A percentile compares a stretch with the other conserved stretches of the same genome.
These are phyloP conservation scores for Drosophila sproati DNA, from an alignment of 1,140 invertebrate species.

Conservation along the genomic window DNA sequence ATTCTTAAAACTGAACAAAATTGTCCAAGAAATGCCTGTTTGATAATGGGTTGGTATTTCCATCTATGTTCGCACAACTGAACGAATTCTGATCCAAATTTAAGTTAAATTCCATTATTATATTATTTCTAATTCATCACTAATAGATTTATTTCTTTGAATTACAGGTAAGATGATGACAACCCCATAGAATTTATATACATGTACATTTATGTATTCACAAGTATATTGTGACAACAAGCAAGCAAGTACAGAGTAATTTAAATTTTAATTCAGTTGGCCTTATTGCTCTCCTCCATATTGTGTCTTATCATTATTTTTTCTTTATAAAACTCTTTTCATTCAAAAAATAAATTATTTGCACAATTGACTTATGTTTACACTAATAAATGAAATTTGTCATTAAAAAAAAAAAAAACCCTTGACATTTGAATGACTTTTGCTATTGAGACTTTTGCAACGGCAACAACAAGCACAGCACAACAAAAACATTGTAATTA, in stretches of 20 bases:
- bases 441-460: slow-evolving; percentile 31
- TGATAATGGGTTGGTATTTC: too few relatives aligned
- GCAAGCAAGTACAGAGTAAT: slow-evolving; percentile 13
- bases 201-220: too few relatives aligned
- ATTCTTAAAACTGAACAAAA: too few relatives aligned
- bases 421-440: slow-evolving; percentile 33
- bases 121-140: not conserved
- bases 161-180: slow-evolving; percentile 19
- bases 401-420: not conserved
- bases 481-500: slow-evolving; percentile 27
- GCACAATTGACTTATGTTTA: too few relatives aligned
- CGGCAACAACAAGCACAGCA: slow-evolving; percentile 3
- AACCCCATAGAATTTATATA: not conserved
- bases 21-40: too few relatives aligned
- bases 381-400: not conserved
- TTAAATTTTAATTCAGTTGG: too few relatives aligned
- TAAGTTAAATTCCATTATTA: not conserved
- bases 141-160: not conserved
- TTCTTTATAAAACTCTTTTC: too few relatives aligned
- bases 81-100: not conserved
- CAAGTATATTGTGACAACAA: not conserved
- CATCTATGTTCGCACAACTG: too few relatives aligned
- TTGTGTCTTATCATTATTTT: too few relatives aligned
- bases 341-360: too few relatives aligned
- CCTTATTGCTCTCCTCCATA: too few relatives aligned